These are phyloP conservation scores for Dasysyrphus tricinctus DNA, from an alignment of 2,888 invertebrate species.

Conservation along the genomic window DNA sequence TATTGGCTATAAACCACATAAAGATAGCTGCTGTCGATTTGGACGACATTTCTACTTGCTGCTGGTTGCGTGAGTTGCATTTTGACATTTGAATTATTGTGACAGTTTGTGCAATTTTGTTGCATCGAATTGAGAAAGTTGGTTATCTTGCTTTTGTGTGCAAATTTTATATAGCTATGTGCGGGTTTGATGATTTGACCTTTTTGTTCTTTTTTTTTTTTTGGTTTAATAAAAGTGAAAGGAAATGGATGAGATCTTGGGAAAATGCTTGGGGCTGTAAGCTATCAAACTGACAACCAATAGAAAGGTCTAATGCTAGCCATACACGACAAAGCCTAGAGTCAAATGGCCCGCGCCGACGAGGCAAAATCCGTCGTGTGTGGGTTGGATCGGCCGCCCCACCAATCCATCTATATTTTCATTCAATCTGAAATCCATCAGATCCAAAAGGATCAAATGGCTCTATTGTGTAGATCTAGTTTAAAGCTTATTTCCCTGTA, in stretches of 20 bases:
- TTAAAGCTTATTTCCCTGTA: too few species aligned
- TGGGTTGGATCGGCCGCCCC: too few species aligned
- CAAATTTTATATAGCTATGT: conserved; percentile 29
- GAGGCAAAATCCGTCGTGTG: too few species aligned
- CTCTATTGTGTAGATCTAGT: too few species aligned
- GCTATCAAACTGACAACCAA: background rate
- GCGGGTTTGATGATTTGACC: conserved; percentile 25
- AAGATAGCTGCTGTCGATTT: conserved; percentile 74
- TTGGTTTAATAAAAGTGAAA: conserved; percentile 24
- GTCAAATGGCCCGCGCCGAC: too few species aligned
- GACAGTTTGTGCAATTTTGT: conserved; percentile 64
- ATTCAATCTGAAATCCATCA: too few species aligned
- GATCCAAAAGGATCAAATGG: too few species aligned
- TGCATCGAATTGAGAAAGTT: conserved; percentile 24
- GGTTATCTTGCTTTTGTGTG: conserved; percentile 2
- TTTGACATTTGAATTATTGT: conserved; percentile 72
- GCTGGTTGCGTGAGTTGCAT: conserved; percentile 74
- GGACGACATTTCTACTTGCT: conserved; percentile 69
- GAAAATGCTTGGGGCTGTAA: background rate
- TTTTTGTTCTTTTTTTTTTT: background rate
- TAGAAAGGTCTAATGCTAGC: too few species aligned
- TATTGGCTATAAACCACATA: conserved; percentile 68
- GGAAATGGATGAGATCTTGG: background rate
- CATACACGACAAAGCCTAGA: too few species aligned
- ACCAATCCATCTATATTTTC: too few species aligned